These are phyloP conservation scores for Cataglyphis rosenhaueri DNA, from an alignment of 2,888 invertebrate genomes.

Conservation along the genomic window DNA sequence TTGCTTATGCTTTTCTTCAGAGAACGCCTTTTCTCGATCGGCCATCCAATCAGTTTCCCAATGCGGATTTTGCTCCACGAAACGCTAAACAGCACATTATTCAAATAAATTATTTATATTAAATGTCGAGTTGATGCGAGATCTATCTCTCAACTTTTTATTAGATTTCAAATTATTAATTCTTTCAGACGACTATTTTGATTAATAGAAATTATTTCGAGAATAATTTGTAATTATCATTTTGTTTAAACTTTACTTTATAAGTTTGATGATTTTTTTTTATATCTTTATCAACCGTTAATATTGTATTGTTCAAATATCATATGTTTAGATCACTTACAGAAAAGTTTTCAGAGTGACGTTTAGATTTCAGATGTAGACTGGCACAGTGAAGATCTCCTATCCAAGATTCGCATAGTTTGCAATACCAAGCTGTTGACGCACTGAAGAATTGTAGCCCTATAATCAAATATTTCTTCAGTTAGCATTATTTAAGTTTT, in stretches of 20 bases:
- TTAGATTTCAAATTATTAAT: not conserved
- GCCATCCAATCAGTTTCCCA: constrained; percentile 96
- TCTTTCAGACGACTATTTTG: not conserved
- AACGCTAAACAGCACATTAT: constrained; percentile 87
- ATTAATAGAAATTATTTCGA: constrained; percentile 18
- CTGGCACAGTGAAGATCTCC: constrained; percentile 96
- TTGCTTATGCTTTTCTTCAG: constrained; percentile 84
- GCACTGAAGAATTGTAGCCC: constrained; percentile 95
- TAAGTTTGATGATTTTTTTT: not conserved
- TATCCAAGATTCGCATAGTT: constrained; percentile 94
- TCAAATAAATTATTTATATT: constrained; percentile 50
- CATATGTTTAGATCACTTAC: constrained; percentile 86
- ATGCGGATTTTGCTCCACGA: constrained; percentile 93
- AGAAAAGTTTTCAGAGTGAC: constrained; percentile 92
- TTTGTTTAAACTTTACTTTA: not conserved
- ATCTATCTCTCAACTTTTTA: not conserved
- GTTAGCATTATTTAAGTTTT: constrained; percentile 76
- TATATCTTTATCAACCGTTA: not conserved
- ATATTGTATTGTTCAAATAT: not conserved
- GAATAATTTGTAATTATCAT: constrained; percentile 1
- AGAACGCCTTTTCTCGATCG: constrained; percentile 90
- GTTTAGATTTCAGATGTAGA: constrained; percentile 92
- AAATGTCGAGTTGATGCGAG: not conserved
- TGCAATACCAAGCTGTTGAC: constrained; percentile 95
- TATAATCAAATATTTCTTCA: constrained; percentile 84